phyloP scores from a whole-genome alignment of 2,113 vertebrate species.

The Coreoperca whiteheadi region DNA sequence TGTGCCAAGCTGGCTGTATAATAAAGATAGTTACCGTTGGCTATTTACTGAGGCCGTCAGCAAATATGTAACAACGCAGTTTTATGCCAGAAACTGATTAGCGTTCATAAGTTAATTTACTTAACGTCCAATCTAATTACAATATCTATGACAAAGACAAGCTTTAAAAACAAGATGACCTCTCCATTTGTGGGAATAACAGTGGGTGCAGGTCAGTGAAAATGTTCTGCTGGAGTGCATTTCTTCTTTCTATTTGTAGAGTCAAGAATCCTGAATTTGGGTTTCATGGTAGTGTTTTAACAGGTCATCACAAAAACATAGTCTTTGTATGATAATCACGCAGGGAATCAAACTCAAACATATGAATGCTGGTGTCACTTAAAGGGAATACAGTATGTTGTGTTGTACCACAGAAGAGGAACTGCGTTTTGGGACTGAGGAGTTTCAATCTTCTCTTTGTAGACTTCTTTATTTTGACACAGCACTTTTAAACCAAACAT shows the following conservation, averaged over 20 bases:
- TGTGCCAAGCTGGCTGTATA: slow-evolving; percentile 61
- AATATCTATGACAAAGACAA: slow-evolving; percentile 20
- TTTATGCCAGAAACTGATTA: slow-evolving; percentile 46
- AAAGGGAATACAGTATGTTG: neutral
- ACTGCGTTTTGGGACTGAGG: neutral
- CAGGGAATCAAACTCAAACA: neutral
- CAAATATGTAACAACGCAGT: slow-evolving; percentile 43
- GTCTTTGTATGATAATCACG: neutral
- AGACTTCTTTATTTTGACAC: neutral
- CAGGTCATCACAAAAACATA: neutral
- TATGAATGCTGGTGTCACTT: neutral
- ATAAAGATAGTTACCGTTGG: slow-evolving; percentile 56
- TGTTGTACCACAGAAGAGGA: neutral
- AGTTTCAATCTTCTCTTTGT: neutral
- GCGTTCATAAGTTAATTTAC: slow-evolving; percentile 31
- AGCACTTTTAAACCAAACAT: neutral
- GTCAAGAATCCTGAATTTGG: neutral
- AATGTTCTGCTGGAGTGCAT: neutral
- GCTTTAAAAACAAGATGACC: slow-evolving; percentile 1
- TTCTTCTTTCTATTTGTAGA: slow-evolving; percentile 2
- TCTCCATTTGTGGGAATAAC: neutral
- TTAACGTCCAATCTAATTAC: slow-evolving; percentile 34
- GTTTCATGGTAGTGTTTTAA: slow-evolving; percentile 7
- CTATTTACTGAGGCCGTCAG: slow-evolving; percentile 46
- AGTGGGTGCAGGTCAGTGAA: neutral